phyloP scores from a whole-genome alignment of 2,113 vertebrate genomes.

The Plestiodon gilberti region DNA sequence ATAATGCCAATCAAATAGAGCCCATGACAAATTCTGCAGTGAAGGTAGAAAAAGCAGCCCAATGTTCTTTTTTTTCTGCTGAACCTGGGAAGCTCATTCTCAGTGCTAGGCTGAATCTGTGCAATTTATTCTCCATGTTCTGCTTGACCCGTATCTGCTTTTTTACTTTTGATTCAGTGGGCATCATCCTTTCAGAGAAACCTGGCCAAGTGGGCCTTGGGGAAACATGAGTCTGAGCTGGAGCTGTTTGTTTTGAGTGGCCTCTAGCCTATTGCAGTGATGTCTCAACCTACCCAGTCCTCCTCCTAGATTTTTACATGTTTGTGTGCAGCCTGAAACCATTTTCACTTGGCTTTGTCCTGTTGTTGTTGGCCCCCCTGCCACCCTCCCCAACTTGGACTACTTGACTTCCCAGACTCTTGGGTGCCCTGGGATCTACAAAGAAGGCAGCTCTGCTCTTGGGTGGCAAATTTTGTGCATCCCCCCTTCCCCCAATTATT shows the following conservation, averaged over 20 bases:
- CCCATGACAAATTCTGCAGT: background rate
- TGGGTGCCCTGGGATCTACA: background rate
- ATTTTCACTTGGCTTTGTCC: background rate
- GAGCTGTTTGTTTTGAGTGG: background rate
- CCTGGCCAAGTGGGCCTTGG: background rate
- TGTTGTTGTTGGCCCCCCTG: no score
- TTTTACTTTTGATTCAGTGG: background rate
- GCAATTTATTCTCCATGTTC: background rate
- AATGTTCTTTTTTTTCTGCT: background rate
- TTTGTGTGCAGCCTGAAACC: background rate
- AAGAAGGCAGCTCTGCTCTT: background rate
- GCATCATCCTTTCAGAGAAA: no score
- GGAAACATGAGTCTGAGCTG: background rate
- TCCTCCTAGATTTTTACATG: background rate
- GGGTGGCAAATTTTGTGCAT: background rate
- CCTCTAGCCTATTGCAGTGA: background rate
- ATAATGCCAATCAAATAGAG: no score
- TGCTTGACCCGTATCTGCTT: background rate
- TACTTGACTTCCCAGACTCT: background rate
- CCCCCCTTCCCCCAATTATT: slow-evolving; percentile 26
- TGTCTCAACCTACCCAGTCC: background rate
- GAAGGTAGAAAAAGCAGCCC: background rate
- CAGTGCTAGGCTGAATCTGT: no score
- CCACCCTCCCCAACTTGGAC: no score
- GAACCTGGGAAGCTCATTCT: no score